These are phyloP conservation scores for Linnaemya vulpina DNA, from an alignment of 2,888 invertebrate species.

Conservation along the genomic window DNA sequence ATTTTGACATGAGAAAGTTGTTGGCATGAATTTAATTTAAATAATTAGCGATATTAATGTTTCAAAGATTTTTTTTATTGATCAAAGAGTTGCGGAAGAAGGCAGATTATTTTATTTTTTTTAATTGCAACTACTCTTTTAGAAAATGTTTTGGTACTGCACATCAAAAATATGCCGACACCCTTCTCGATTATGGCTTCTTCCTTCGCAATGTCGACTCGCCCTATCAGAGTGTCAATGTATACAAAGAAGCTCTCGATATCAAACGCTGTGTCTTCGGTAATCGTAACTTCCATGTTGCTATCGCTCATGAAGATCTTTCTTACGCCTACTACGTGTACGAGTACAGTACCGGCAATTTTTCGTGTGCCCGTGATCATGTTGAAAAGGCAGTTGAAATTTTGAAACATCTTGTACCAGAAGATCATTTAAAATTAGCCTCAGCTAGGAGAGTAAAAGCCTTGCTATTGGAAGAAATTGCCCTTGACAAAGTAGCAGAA, in stretches of 20 bases:
- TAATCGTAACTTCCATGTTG: conserved; percentile 93
- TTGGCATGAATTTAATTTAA: no score
- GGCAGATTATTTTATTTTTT: background rate
- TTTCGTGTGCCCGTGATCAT: conserved; percentile 91
- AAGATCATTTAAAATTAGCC: conserved; percentile 92
- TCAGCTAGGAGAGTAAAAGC: conserved; percentile 96
- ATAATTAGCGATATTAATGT: no score
- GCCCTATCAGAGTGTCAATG: conserved; percentile 91
- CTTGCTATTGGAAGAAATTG: conserved; percentile 95
- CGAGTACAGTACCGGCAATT: conserved; percentile 95
- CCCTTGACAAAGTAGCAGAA: conserved; percentile 88
- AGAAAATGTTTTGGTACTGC: conserved; percentile 84
- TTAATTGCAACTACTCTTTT: background rate
- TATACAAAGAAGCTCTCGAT: conserved; percentile 90
- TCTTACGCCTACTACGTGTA: conserved; percentile 96
- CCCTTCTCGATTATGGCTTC: conserved; percentile 94
- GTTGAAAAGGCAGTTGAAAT: conserved; percentile 92
- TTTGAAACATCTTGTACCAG: conserved; percentile 90
- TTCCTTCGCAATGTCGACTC: conserved; percentile 94
- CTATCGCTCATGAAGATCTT: conserved; percentile 94
- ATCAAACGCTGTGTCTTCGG: conserved; percentile 91
- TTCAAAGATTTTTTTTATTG: no score
- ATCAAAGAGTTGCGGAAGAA: no score
- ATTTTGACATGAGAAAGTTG: no score
- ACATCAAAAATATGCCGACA: conserved; percentile 93